A percentile compares a stretch with the other conserved stretches of the same genome.
These are phyloP conservation scores for Nebria ingens DNA, from an alignment of 1,140 invertebrate genomes.

Conservation along the genomic window DNA sequence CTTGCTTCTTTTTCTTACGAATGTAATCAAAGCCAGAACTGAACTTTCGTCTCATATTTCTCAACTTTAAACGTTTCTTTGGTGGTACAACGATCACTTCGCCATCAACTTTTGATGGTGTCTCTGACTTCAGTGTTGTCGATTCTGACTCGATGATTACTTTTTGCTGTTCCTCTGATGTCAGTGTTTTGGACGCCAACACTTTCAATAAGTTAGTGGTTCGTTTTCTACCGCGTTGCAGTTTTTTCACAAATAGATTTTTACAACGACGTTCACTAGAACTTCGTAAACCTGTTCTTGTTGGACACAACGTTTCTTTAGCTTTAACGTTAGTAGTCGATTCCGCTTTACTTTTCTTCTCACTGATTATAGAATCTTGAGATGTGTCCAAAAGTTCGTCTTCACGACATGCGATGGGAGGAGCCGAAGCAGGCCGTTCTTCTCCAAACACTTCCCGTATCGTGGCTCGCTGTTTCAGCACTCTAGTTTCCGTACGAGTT, in stretches of 20 bases:
- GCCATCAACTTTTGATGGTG: slow-evolving; percentile 25
- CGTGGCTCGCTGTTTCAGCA: slow-evolving; percentile 62
- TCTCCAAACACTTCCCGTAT: slow-evolving; percentile 72
- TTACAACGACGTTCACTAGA: background rate
- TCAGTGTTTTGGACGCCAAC: slow-evolving; percentile 21
- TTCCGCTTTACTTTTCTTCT: slow-evolving; percentile 12
- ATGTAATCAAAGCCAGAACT: slow-evolving; percentile 81
- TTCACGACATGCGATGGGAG: slow-evolving; percentile 39
- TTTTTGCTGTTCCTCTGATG: slow-evolving; percentile 11
- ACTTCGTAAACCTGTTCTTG: background rate
- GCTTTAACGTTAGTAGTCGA: slow-evolving; percentile 6
- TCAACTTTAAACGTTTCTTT: slow-evolving; percentile 40
- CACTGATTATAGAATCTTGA: slow-evolving; percentile 21
- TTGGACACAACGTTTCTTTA: slow-evolving; percentile 12
- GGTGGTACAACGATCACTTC: slow-evolving; percentile 29
- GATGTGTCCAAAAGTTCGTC: slow-evolving; percentile 19
- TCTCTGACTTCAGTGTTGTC: slow-evolving; percentile 25
- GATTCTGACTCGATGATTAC: slow-evolving; percentile 13
- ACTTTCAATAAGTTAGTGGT: slow-evolving; percentile 18
- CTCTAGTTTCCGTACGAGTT: slow-evolving; percentile 63
- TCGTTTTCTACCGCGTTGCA: slow-evolving; percentile 16
- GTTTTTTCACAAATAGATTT: slow-evolving; percentile 17
- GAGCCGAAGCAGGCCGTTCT: slow-evolving; percentile 50
- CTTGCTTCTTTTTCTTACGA: slow-evolving; percentile 68
- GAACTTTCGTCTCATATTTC: slow-evolving; percentile 47